Base-by-base conservation (phyloP, 2,113 vertebrate genomes). In the Sprattus sprattus region DNA sequence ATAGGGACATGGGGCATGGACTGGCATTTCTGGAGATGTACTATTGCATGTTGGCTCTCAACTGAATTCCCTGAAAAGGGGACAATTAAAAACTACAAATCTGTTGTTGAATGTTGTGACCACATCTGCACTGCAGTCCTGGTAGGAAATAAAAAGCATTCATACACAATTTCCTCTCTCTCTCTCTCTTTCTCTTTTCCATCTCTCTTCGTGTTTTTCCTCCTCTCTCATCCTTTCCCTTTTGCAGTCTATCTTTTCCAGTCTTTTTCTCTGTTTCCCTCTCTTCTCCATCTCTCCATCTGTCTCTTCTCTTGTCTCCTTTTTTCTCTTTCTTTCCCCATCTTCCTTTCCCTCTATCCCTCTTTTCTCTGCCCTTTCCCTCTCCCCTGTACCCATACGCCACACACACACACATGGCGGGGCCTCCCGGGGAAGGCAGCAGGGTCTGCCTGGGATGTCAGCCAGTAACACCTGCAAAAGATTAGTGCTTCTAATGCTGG, bases 381-480 rank as follows among this genome's bases (percentile, higher is more conserved):
- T 80, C 85, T 89, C 67, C 83, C 75, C n/a, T 60, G 25, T 81
- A 71, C 46, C 44, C 82, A 39, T 39, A 39, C 39, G 39, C 39
- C 39, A 39, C 39, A 39, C 39, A 39, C 84, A 91, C 85, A 89
- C 85, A 87, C 86, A 89, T 90, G 89, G 57, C 86, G 92, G 89
- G 92, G 93, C 94, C 95, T 94, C 91, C 84, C 80, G 91, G 91
- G 90, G 87, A 90, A 88, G 84, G 86, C 90, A 89, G 88, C 85
- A 85, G 88, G 87, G 91, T 82, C 84, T 84, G 91, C 89, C 90
- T 89, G 91, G 88, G 94, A 94, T 90, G 92, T 89, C 91, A 91
- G 93, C 92, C 94, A 93, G 93, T 92, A 95, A 94, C 95, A 96
- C 95, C 95, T 96, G 95, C 94, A 95, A 95, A 89, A 95, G 94